phyloP scores from a whole-genome alignment of 2,888 invertebrate species.

The Troilus luridus region DNA sequence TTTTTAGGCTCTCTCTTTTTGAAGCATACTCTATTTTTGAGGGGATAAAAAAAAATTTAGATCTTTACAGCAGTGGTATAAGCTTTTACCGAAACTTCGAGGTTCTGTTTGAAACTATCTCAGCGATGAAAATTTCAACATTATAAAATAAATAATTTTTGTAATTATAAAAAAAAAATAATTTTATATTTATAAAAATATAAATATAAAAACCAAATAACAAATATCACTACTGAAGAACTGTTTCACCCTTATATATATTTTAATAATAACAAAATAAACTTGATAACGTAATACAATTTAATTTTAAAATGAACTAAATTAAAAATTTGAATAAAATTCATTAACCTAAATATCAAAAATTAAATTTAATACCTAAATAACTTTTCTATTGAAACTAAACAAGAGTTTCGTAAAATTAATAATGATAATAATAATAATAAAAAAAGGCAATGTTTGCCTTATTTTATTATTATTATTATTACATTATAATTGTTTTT shows the following conservation, averaged over 20 bases:
- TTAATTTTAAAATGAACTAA: neutral
- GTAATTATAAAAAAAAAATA: too few species aligned
- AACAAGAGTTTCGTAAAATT: neutral
- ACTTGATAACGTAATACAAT: neutral
- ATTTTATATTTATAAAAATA: neutral
- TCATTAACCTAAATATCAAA: neutral
- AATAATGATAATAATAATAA: neutral
- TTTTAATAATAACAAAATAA: neutral
- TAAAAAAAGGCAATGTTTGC: too few species aligned
- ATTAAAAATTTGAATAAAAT: neutral
- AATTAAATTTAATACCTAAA: neutral
- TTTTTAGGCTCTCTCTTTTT: constrained; percentile 40
- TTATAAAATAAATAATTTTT: neutral
- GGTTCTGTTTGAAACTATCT: constrained; percentile 49
- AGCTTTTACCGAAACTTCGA: constrained; percentile 42
- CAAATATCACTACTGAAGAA: neutral
- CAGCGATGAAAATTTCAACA: neutral
- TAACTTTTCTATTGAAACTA: neutral
- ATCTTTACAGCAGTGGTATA: constrained; percentile 53
- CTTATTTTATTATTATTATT: too few species aligned
- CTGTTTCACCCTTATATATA: constrained; percentile 10
- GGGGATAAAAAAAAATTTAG: constrained; percentile 35
- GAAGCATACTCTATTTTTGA: constrained; percentile 33
- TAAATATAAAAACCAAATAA: neutral
- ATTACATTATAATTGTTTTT: too few species aligned